These are phyloP conservation scores for Dermatemys mawii DNA, from an alignment of 2,113 vertebrate species.

Conservation along the genomic window DNA sequence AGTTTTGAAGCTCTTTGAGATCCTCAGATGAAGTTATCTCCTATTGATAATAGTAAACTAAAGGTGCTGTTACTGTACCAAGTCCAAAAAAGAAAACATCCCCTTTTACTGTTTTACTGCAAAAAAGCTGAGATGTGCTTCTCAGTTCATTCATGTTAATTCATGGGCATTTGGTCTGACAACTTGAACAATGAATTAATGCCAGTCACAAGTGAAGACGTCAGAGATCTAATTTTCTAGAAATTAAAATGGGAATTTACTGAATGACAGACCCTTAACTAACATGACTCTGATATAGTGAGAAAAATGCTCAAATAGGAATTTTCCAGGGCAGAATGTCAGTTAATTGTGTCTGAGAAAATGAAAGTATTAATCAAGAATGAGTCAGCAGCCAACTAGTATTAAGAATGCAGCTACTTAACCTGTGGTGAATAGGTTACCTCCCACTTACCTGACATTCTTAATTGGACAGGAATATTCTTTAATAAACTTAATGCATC, in stretches of 20 bases:
- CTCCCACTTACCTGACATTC: constrained; percentile 27
- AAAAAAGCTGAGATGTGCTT: background rate
- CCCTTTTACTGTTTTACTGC: background rate
- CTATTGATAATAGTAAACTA: too few relatives aligned
- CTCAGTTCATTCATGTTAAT: background rate
- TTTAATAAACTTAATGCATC: constrained; percentile 28
- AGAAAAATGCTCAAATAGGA: constrained; percentile 14
- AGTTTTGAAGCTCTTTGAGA: background rate
- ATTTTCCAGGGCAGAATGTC: constrained; percentile 17
- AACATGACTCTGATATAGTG: constrained; percentile 10
- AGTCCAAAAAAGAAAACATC: background rate
- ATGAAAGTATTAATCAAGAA: constrained; percentile 64
- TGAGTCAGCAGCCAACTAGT: constrained; percentile 42
- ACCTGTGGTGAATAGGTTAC: constrained; percentile 48
- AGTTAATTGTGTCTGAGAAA: constrained; percentile 53
- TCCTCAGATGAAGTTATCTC: background rate
- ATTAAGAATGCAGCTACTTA: constrained; percentile 42
- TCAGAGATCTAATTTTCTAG: background rate
- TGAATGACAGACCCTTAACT: constrained; percentile 13
- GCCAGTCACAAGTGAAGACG: background rate
- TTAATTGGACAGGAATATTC: constrained; percentile 46
- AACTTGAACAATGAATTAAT: background rate
- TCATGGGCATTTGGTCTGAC: background rate
- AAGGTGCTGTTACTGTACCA: too few relatives aligned
- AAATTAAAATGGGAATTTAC: background rate